Evolutionary conservation across 2,797 vertebrate species (phyloP).

Genomic region (Trematomus bernacchii): DNA sequence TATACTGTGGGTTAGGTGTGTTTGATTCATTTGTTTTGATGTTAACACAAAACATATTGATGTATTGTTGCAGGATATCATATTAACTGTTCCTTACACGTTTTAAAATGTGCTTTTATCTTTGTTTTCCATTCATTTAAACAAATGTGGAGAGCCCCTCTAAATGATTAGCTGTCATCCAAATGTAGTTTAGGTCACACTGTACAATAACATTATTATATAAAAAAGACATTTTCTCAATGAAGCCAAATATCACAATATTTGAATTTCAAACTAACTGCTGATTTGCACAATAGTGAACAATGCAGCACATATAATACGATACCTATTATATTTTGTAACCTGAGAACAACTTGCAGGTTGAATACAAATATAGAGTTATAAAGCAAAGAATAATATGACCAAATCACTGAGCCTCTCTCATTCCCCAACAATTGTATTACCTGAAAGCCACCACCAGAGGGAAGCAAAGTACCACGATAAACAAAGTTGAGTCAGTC

Average conservation of each 20-base stretch:
- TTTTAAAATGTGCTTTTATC: background rate
- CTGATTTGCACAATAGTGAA: background rate
- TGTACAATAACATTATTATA: background rate
- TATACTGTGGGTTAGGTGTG: background rate
- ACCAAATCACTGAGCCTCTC: background rate
- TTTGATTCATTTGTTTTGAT: background rate
- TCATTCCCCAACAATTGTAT: background rate
- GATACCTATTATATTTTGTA: background rate
- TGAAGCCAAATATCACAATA: background rate
- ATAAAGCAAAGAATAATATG: background rate
- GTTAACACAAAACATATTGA: background rate
- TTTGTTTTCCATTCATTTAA: background rate
- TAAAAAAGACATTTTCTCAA: background rate
- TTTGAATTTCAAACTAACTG: background rate
- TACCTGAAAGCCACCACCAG: slow-evolving; percentile 27
- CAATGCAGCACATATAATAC: background rate
- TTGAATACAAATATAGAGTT: background rate
- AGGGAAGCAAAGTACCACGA: slow-evolving; percentile 37
- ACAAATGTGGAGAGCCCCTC: background rate
- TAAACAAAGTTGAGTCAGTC: background rate
- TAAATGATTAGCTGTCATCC: background rate
- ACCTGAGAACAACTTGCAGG: background rate
- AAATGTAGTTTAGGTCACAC: background rate
- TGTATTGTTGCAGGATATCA: background rate
- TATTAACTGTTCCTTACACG: background rate